Evolutionary conservation across 2,888 invertebrate species (phyloP), one percentile per base, ranked within the genome.

Genomic region (Tethea ocularis): DNA sequence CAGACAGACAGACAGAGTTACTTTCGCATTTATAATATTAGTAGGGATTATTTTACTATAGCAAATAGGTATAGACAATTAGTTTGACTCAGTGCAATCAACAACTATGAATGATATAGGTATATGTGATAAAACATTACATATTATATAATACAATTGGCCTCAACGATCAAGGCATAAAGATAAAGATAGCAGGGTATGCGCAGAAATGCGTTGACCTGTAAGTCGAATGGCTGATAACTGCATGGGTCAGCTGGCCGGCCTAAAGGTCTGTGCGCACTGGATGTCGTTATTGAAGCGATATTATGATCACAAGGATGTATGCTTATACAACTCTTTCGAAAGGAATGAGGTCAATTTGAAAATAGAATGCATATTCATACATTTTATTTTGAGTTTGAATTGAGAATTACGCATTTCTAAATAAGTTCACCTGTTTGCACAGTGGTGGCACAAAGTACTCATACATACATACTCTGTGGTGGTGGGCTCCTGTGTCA

Each of bases 201-300:
- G 63, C 68, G 66, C 72, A 82, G 71, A 82, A 82, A 84, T 82
- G 84, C 82, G 72, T 77, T 86, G 88, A 88, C 87, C 89, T 80
- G 71, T 77, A 63, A 59, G 72, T 69, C 68, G 63, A 17, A 59
- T 57, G 46, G 51, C 36, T 68, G 88, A 88, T 88, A 89, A 80
- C 83, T 75, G 63, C 20, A 61, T 71, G 63, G 80, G 77, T 79
- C 83, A 72, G 63, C 68, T 75, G 73, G 71, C 67, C 68, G 56
- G 67, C 69, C 60, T 71, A 74, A 72, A 72, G 68, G 63, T 68
- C 65, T 58, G 59, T 64, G 61, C 69, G 68, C 61, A 78, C 62
- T 58, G 60, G 38, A 58, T 59, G 41, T 22, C 36, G 26, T 51
- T 52, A 52, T 60, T 24, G 52, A 52, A 59, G 41, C 23, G 57